Conservation (phyloP, 2,888 invertebrate genomes). For the Anthophora plumipes region DNA sequence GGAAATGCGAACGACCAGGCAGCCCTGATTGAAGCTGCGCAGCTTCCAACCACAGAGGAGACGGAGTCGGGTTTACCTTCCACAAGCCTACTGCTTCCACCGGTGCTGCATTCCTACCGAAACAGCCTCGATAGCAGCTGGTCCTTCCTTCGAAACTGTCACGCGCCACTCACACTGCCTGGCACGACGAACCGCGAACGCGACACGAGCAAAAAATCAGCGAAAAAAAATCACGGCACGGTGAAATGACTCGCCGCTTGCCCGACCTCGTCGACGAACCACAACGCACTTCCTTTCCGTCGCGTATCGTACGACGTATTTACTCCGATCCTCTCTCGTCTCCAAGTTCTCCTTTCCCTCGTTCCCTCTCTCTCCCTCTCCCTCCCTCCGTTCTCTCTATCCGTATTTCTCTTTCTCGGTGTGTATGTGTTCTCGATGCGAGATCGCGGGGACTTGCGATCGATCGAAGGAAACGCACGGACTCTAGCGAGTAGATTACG, state of each 20-base stretch:
- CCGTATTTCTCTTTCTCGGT: conserved; percentile 6
- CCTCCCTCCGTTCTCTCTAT: background rate
- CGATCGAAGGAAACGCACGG: conserved; percentile 16
- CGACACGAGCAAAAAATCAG: background rate
- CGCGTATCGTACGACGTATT: conserved; percentile 23
- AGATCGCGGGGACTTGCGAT: background rate
- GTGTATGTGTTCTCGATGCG: too few species aligned
- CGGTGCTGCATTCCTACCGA: background rate
- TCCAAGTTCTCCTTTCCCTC: conserved; percentile 4
- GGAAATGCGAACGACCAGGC: too few species aligned
- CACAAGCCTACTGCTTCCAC: too few species aligned
- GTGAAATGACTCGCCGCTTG: background rate
- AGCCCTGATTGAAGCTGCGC: too few species aligned
- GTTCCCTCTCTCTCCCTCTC: conserved; percentile 11
- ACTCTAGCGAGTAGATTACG: conserved; percentile 3
- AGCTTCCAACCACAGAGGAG: too few species aligned
- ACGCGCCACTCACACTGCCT: conserved; percentile 13
- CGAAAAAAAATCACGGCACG: background rate
- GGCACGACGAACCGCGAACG: background rate
- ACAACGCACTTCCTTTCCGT: conserved; percentile 4
- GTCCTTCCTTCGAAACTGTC: conserved; percentile 37
- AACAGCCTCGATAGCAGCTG: background rate
- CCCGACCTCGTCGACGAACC: conserved; percentile 28
- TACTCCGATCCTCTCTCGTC: conserved; percentile 14
- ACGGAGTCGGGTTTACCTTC: too few species aligned